These are phyloP conservation scores for Drosophila tripunctata DNA, from an alignment of 2,888 invertebrate genomes.

Conservation along the genomic window DNA sequence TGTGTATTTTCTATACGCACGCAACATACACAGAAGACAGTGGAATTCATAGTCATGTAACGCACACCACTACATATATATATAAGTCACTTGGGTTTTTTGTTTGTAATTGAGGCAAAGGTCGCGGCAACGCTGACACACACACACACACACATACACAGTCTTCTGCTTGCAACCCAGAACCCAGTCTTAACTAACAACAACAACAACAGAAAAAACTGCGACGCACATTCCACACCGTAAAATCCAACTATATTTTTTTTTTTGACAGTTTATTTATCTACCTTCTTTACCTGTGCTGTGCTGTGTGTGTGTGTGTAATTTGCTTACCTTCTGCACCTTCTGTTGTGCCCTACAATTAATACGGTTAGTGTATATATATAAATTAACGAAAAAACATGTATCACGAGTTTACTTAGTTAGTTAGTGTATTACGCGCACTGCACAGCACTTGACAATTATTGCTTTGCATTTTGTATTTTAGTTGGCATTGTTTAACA, in stretches of 20 bases:
- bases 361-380: slow-evolving; percentile 9
- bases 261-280: slow-evolving; percentile 12
- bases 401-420: slow-evolving; percentile 5
- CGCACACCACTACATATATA: slow-evolving; percentile 34
- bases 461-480: slow-evolving; percentile 41
- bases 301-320: slow-evolving; percentile 28
- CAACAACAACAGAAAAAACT: slow-evolving; percentile 30
- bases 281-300: slow-evolving; percentile 41
- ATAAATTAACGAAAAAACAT: slow-evolving; percentile 9
- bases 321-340: slow-evolving; percentile 51
- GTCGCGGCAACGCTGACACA: slow-evolving; percentile 58
- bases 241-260: slow-evolving; percentile 23
- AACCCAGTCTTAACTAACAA: slow-evolving; percentile 11
- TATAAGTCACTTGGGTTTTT: slow-evolving; percentile 57
- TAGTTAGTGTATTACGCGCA: slow-evolving; percentile 32
- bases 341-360: slow-evolving; percentile 41
- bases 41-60: slow-evolving; percentile 33
- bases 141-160: too few species aligned
- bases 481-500: slow-evolving; percentile 32
- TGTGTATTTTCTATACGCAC: slow-evolving; percentile 25
- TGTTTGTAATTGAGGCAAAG: slow-evolving; percentile 76
- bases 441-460: slow-evolving; percentile 31
- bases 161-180: slow-evolving; percentile 18
- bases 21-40: slow-evolving; percentile 27
- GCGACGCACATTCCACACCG: slow-evolving; percentile 51